Base-by-base conservation (phyloP, 2,888 invertebrate genomes). In the Meiosimyza decipiens region DNA sequence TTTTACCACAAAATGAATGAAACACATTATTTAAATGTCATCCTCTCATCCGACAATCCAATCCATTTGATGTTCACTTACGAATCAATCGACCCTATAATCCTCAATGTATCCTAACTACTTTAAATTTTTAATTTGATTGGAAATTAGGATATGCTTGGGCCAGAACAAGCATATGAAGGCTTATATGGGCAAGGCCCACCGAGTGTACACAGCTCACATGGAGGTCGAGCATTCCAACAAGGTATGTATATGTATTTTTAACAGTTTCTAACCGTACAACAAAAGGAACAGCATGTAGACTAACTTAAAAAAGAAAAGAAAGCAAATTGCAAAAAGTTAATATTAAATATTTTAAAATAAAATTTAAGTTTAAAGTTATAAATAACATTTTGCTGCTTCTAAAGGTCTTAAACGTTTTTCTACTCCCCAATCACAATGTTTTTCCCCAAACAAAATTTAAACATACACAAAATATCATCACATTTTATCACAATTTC, bases 91-190 rank as follows among this genome's bases (percentile, higher is more conserved):
- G 54, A 62, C 40, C 70, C 33, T 62, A 51, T 60, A 51, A 64
- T 64, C 62, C 69, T 63, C 15, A 40, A 77, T 77, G 75, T 79
- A 64, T 81, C 82, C 82, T 83, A 83, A 83, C 82, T 76, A 82
- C 80, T 81, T 83, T 79, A 47, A 70, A 70, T 70, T 70, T 70
- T 63, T 70, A 54, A 70, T 70, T 67, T 70, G 70, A 62, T 70
- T 70, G 70, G 70, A 63, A 62, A 70, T 70, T 70, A 87, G 86
- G 87, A 87, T 84, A 87, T 87, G 87, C 86, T 91, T 95, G 95
- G 97, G 85, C 94, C 95, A 83, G 96, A 96, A 88, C 96, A 96
- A 89, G 93, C 94, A 85, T 97, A 95, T 90, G 96, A 96, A 87
- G 94, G 94, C 88, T 92, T 96, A 90, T 97, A 96, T 89, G 94